Conservation (phyloP, 2,113 vertebrate genomes). For the Etheostoma spectabile region DNA sequence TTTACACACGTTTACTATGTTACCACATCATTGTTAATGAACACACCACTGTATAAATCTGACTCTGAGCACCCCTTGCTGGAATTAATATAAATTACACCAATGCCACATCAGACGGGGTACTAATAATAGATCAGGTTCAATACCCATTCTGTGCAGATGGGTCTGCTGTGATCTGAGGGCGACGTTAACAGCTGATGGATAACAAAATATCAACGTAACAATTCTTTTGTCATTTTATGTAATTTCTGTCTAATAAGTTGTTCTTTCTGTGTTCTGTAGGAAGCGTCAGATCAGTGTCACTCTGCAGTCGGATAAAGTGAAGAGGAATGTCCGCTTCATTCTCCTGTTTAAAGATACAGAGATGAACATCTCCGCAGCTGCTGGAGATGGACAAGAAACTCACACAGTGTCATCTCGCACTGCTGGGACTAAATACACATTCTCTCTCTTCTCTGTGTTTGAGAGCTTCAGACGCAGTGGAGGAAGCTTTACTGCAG, state of each 20-base stretch:
- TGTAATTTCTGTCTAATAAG: not conserved
- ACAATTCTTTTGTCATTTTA: no score
- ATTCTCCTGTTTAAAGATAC: conserved; percentile 17
- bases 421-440: conserved; percentile 43
- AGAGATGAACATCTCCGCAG: conserved; percentile 19
- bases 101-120: not conserved
- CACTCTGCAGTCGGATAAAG: no score
- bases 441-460: conserved; percentile 55
- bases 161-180: conserved; percentile 48
- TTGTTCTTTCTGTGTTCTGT: not conserved
- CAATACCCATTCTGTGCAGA: conserved; percentile 36
- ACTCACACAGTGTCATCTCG: conserved; percentile 43
- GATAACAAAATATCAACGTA: no score
- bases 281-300: no score
- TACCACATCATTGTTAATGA: not conserved
- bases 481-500: conserved; percentile 28
- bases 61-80: conserved; percentile 22
- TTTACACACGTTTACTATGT: not conserved
- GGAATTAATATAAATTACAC: conserved; percentile 24
- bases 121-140: not conserved
- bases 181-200: not conserved
- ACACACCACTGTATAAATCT: not conserved
- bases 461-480: conserved; percentile 20
- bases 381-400: conserved; percentile 4
- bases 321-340: no score